A percentile compares a stretch with the other conserved stretches of the same genome.
Evolutionary conservation across 1,140 invertebrate species (phyloP).

Genomic region (Chrysoperla carnea): DNA sequence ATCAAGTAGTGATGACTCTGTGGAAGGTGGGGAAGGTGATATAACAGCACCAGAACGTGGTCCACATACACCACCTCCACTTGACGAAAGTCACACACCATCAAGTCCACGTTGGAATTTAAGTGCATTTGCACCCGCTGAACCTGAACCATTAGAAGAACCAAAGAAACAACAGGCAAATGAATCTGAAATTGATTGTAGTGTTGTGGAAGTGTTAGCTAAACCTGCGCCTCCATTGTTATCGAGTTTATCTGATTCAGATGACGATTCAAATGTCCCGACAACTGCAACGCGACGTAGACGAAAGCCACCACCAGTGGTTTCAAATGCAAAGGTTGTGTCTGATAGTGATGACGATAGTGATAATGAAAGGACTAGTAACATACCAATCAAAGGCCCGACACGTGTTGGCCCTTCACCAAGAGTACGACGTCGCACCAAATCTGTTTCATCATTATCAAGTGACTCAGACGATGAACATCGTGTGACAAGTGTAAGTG

Average conservation of each 20-base stretch:
- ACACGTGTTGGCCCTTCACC: constrained; percentile 9
- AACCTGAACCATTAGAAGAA: constrained; percentile 1
- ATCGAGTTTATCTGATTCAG: constrained; percentile 18
- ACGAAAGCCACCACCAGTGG: background rate
- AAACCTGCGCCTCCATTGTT: constrained; percentile 10
- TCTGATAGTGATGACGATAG: constrained; percentile 12
- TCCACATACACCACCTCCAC: constrained; percentile 4
- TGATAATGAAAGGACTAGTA: constrained; percentile 12
- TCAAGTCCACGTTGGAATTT: constrained; percentile 29
- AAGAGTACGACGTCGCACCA: constrained; percentile 14
- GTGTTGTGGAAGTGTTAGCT: constrained; percentile 22
- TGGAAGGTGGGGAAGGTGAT: constrained; percentile 17
- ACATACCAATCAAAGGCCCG: constrained; percentile 3
- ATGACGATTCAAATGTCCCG: constrained; percentile 5
- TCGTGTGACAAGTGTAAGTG: background rate
- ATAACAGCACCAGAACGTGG: constrained; percentile 5
- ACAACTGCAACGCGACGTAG: background rate
- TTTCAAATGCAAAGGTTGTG: background rate
- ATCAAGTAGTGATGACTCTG: constrained; percentile 29
- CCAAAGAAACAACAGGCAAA: constrained; percentile 6
- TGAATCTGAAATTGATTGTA: constrained; percentile 24
- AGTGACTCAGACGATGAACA: constrained; percentile 15
- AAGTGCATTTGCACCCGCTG: constrained; percentile 22
- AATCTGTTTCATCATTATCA: constrained; percentile 10
- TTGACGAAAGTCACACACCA: background rate